Percentiles rank a stretch among this genome's conserved stretches.
These are phyloP conservation scores for Nycteola revayana DNA, from an alignment of 2,888 invertebrate species.

Conservation along the genomic window DNA sequence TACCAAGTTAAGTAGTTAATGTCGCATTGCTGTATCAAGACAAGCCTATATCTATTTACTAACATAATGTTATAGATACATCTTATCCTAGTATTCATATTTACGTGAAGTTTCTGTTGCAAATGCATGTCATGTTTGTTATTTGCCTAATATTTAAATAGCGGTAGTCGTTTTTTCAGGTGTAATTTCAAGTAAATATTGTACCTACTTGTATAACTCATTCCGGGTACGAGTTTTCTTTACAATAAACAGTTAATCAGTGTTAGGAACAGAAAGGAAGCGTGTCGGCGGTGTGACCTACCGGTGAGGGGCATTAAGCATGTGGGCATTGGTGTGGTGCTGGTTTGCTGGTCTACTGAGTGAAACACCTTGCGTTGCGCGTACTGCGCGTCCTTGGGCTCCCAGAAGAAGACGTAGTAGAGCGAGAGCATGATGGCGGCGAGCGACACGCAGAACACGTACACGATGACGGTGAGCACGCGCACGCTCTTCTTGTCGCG, in stretches of 20 bases:
- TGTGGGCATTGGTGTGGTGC: constrained; percentile 79
- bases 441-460: constrained; percentile 96
- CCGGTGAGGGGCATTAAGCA: constrained; percentile 80
- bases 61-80: too few species aligned
- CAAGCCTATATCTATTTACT: too few species aligned
- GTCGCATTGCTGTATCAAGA: too few species aligned
- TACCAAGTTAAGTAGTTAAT: too few species aligned
- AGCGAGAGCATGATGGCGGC: constrained; percentile 96
- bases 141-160: too few species aligned
- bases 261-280: constrained; percentile 41
- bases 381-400: constrained; percentile 85
- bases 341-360: constrained; percentile 75
- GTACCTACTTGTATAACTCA: too few species aligned
- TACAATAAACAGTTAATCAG: constrained; percentile 11
- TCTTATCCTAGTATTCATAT: too few species aligned
- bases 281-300: constrained; percentile 73
- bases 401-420: constrained; percentile 97
- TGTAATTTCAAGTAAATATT: too few species aligned
- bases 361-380: constrained; percentile 78
- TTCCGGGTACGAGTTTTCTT: constrained; percentile 19
- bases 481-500: constrained; percentile 94
- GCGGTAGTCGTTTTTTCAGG: too few species aligned
- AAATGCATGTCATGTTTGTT: too few species aligned
- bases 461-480: constrained; percentile 95
- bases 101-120: too few species aligned